phyloP scores from a whole-genome alignment of 2,113 vertebrate species.

The Scophthalmus maximus region DNA sequence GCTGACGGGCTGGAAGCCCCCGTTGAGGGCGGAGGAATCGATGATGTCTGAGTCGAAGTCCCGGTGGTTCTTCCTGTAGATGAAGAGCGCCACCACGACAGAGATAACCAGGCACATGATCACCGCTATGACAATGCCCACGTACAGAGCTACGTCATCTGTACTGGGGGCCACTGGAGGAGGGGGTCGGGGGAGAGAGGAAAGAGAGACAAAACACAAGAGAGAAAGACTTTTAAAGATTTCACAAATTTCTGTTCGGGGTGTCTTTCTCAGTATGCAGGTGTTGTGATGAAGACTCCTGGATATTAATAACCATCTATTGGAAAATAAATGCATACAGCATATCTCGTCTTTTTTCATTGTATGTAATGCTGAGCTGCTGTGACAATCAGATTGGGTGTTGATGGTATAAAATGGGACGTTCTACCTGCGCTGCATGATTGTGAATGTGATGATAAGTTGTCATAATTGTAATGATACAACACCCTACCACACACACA shows the following conservation, averaged over 20 bases:
- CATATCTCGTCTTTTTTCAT: no score
- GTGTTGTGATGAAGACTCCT: conserved; percentile 45
- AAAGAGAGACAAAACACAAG: conserved; percentile 29
- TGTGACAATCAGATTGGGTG: background rate
- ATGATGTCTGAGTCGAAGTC: conserved; percentile 96
- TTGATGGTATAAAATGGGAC: conserved; percentile 15
- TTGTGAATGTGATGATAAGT: no score
- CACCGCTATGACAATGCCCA: conserved; percentile 93
- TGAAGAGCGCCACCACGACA: conserved; percentile 89
- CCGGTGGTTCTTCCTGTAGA: conserved; percentile 95
- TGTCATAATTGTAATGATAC: no score
- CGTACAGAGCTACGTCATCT: conserved; percentile 92
- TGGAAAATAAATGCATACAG: no score
- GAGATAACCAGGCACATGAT: conserved; percentile 95
- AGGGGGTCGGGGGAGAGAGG: background rate
- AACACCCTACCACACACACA: no score
- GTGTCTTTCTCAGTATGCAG: conserved; percentile 25
- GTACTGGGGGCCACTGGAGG: conserved; percentile 91
- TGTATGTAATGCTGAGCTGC: conserved; percentile 3
- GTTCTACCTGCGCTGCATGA: no score
- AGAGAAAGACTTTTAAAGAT: conserved; percentile 45
- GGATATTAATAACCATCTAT: conserved; percentile 68
- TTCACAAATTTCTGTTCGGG: no score
- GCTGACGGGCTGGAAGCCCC: conserved; percentile 95
- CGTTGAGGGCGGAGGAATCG: conserved; percentile 92